These are phyloP conservation scores for Acanthurus lineatus DNA, from an alignment of 2,797 vertebrate genomes.

Conservation along the genomic window DNA sequence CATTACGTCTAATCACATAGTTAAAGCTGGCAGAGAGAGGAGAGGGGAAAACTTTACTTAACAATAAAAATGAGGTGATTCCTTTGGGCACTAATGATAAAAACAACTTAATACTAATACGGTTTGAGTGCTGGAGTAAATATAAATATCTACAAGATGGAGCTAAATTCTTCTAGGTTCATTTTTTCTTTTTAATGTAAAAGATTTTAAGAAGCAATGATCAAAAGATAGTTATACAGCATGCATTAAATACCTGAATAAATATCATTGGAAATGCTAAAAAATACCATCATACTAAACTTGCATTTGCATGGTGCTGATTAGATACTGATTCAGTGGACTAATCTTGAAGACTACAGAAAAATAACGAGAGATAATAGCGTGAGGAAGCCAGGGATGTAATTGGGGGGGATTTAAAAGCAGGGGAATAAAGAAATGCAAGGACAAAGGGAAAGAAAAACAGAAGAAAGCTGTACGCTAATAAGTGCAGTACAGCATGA, in stretches of 20 bases:
- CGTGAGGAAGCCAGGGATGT: conserved; percentile 25
- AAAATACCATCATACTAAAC: background rate
- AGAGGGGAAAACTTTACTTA: background rate
- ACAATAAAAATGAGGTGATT: background rate
- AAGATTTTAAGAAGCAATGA: conserved; percentile 2
- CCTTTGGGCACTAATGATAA: background rate
- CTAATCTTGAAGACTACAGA: conserved; percentile 16
- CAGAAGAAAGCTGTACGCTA: conserved; percentile 42
- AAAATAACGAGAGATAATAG: conserved; percentile 13
- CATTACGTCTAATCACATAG: background rate
- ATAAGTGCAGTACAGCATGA: conserved; percentile 62
- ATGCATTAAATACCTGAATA: background rate
- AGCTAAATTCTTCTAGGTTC: background rate
- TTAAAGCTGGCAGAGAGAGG: background rate
- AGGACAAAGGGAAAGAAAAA: conserved; percentile 6
- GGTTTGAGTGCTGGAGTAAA: background rate
- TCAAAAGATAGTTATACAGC: background rate
- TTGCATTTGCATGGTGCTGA: background rate
- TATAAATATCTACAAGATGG: background rate
- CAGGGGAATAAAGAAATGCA: conserved; percentile 22
- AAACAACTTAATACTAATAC: background rate
- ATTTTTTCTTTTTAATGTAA: background rate
- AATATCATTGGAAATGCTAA: background rate
- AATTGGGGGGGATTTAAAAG: conserved; percentile 19
- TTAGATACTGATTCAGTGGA: conserved; percentile 9